Evolutionary conservation across 2,113 vertebrate genomes (phyloP).

Genomic region (Centrocercus urophasianus): DNA sequence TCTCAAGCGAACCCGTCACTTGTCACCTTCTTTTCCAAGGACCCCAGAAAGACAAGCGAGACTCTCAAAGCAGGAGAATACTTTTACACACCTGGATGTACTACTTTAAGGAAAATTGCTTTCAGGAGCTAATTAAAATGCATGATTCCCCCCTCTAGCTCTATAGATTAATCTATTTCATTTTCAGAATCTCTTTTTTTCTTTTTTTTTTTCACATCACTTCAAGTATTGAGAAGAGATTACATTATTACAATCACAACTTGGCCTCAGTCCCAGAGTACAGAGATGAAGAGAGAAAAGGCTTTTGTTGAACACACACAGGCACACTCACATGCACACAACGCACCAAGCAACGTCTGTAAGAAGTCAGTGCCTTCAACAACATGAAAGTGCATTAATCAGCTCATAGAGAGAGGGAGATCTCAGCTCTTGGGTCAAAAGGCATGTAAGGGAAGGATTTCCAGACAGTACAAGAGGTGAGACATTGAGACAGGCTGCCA

Average conservation of each 20-base stretch:
- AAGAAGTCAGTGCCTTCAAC: background rate
- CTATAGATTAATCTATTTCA: slow-evolving; percentile 72
- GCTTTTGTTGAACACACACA: slow-evolving; percentile 41
- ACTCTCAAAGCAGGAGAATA: slow-evolving; percentile 47
- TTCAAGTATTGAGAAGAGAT: slow-evolving; percentile 70
- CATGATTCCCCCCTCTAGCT: slow-evolving; percentile 52
- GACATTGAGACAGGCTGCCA: no score
- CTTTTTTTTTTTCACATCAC: slow-evolving; percentile 53
- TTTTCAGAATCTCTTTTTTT: slow-evolving; percentile 61
- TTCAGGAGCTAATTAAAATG: slow-evolving; percentile 64
- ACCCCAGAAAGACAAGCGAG: slow-evolving; percentile 40
- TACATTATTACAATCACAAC: slow-evolving; percentile 67
- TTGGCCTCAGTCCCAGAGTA: slow-evolving; percentile 67
- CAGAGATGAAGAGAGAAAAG: slow-evolving; percentile 54
- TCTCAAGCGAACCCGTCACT: slow-evolving; percentile 49
- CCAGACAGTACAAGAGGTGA: background rate
- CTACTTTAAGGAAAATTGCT: slow-evolving; percentile 62
- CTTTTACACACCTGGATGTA: slow-evolving; percentile 63
- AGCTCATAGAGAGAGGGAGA: background rate
- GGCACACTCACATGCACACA: background rate
- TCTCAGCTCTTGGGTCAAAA: slow-evolving; percentile 13
- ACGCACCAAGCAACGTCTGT: background rate
- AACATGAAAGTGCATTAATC: slow-evolving; percentile 55
- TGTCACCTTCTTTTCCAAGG: slow-evolving; percentile 59
- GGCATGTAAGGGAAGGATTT: background rate